A percentile compares a stretch with the other conserved stretches of the same genome.
Evolutionary conservation across 2,888 invertebrate species (phyloP).

Genomic region (Eulithis prunata): DNA sequence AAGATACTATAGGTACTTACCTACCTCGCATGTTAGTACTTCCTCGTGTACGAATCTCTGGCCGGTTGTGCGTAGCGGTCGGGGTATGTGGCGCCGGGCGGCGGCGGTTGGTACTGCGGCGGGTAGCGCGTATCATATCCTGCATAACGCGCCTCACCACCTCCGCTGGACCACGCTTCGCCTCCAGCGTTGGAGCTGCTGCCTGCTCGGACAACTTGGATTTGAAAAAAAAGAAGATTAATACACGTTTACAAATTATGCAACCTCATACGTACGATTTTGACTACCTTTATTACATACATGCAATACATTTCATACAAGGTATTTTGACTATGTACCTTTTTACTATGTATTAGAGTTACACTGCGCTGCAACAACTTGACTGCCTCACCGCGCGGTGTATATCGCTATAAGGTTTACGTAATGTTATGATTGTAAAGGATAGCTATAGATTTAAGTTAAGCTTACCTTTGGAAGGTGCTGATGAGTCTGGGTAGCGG

Average conservation of each 20-base stretch:
- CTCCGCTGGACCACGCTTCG: conserved; percentile 58
- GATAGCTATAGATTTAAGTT: too few relatives aligned
- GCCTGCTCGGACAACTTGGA: conserved; percentile 28
- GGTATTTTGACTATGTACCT: too few relatives aligned
- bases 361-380: too few relatives aligned
- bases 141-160: conserved; percentile 67
- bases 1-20: too few relatives aligned
- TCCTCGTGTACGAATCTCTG: conserved; percentile 64
- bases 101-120: conserved; percentile 76
- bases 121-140: conserved; percentile 72
- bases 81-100: conserved; percentile 76
- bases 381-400: too few relatives aligned
- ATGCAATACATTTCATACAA: too few relatives aligned
- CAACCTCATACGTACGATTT: too few relatives aligned
- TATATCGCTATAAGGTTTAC: too few relatives aligned
- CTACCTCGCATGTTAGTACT: conserved; percentile 52
- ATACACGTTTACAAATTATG: too few relatives aligned
- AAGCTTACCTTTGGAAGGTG: conserved; percentile 64
- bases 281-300: too few relatives aligned
- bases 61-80: conserved; percentile 71
- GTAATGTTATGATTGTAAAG: too few relatives aligned
- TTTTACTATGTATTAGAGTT: too few relatives aligned
- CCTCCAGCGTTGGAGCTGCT: conserved; percentile 53
- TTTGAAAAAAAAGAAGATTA: background rate
- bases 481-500: conserved; percentile 68